Base-by-base conservation (phyloP, 2,797 vertebrate genomes). In the Decapterus maruadsi region DNA sequence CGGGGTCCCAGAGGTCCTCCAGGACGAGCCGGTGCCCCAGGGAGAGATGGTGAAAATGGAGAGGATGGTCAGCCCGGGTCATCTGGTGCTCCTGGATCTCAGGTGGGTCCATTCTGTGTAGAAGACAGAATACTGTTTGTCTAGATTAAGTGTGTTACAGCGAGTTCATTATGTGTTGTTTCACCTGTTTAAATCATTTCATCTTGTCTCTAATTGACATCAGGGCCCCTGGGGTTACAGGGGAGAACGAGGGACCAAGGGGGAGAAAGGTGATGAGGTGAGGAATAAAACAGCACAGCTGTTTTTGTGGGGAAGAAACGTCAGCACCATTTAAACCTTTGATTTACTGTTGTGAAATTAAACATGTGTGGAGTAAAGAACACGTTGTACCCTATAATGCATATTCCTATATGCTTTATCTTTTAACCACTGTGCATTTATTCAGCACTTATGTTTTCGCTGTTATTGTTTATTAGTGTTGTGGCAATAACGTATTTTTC, bases 251-350 rank as follows among this genome's bases (percentile, higher is more conserved):
- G 97, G 97, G 11, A 83, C 90, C 45, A 73, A 90, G 72, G 97
- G 97, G 0, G 96, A 97, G 71, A 95, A 94, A 72, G 97, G 97
- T 56, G 97, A 97, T 17, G 96, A 97, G 96, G 97, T 98, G 77
- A 95, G 94, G 3, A 75, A 48, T 45, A 9, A 66, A 55, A 63
- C 19, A 1, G 46, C 42, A 67, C 42, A 60, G 63, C 40, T 76
- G 74, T 46, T 60, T 73, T 38, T 73, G 45, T 43, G 5, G 10
- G 8, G 2, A 34, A 34, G 60, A 42, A 16, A 11, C 31, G 1
- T 60, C 66, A 51, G n/a, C 20, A 0, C 7, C 16, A 42, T 67
- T 57, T 40, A 19, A 9, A 16, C 19, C 48, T 46, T 46, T 58
- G 46, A 68, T 71, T 84, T 72, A 77, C 26, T 42, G 38, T 68